These are phyloP conservation scores for Tupiocoris notatus DNA, from an alignment of 2,888 invertebrate genomes.

Conservation along the genomic window DNA sequence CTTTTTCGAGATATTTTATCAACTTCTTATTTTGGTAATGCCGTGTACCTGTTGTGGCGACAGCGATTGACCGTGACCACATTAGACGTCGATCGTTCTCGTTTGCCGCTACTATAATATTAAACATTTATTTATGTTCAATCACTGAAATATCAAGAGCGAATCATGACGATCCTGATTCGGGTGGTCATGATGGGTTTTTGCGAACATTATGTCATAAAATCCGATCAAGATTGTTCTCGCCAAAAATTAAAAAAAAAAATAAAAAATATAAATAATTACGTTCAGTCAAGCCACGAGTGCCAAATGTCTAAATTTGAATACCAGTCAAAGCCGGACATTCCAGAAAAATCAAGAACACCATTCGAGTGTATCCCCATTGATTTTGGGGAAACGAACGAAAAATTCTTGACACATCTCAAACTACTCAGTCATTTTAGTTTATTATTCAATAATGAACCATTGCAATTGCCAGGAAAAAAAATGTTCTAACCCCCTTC, in stretches of 20 bases:
- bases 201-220: not conserved
- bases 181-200: conserved; percentile 9
- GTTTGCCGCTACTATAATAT: too few species aligned
- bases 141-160: not conserved
- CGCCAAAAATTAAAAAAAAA: not conserved
- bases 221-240: not conserved
- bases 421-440: not conserved
- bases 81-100: too few species aligned
- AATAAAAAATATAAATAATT: not conserved
- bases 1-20: too few species aligned
- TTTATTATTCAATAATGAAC: too few species aligned
- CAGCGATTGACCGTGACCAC: too few species aligned
- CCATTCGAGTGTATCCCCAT: not conserved
- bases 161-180: not conserved
- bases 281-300: not conserved
- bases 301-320: not conserved
- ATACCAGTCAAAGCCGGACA: not conserved
- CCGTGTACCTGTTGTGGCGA: too few species aligned
- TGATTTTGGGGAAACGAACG: not conserved
- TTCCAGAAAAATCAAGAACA: not conserved
- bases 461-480: too few species aligned
- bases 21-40: too few species aligned
- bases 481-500: too few species aligned
- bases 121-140: not conserved
- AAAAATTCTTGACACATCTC: not conserved